phyloP scores from a whole-genome alignment of 1,140 invertebrate genomes.

The Drosophila lini region DNA sequence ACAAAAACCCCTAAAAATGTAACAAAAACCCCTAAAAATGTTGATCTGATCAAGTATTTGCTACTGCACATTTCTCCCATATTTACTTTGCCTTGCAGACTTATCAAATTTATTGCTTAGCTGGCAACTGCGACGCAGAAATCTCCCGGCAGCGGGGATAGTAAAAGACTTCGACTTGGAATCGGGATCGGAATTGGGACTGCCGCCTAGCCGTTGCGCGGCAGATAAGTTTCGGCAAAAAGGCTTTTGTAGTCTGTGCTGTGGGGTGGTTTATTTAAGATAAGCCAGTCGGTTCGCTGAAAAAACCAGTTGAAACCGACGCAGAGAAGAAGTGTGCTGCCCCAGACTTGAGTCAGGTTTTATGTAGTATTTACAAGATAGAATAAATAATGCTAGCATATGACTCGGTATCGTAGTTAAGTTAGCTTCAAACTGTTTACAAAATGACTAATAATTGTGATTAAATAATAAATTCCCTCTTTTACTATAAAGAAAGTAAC shows the following conservation, averaged over 20 bases:
- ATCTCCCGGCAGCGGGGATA: conserved; percentile 12
- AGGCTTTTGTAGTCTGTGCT: conserved; percentile 72
- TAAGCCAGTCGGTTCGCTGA: conserved; percentile 1
- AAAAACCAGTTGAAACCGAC: conserved; percentile 28
- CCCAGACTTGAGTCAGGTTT: conserved; percentile 23
- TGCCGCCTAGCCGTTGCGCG: conserved; percentile 27
- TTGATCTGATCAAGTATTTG: neutral
- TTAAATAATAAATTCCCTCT: neutral
- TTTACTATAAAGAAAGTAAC: neutral
- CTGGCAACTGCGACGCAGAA: conserved; percentile 66
- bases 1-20: neutral
- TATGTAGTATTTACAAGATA: conserved; percentile 1
- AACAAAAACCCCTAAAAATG: neutral
- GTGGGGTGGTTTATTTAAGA: conserved; percentile 8
- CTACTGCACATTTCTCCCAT: neutral
- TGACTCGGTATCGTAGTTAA: conserved; percentile 2
- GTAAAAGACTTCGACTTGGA: neutral
- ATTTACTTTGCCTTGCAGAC: conserved; percentile 18
- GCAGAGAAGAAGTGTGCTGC: conserved; percentile 12
- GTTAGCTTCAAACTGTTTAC: neutral
- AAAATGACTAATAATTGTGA: conserved; percentile 10
- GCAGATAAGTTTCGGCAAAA: conserved; percentile 76
- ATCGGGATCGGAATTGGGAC: conserved; percentile 25
- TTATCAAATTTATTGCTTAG: conserved; percentile 67
- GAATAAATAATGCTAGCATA: neutral